Base-by-base conservation (phyloP, 2,113 vertebrate species). In the Stegostoma tigrinum region DNA sequence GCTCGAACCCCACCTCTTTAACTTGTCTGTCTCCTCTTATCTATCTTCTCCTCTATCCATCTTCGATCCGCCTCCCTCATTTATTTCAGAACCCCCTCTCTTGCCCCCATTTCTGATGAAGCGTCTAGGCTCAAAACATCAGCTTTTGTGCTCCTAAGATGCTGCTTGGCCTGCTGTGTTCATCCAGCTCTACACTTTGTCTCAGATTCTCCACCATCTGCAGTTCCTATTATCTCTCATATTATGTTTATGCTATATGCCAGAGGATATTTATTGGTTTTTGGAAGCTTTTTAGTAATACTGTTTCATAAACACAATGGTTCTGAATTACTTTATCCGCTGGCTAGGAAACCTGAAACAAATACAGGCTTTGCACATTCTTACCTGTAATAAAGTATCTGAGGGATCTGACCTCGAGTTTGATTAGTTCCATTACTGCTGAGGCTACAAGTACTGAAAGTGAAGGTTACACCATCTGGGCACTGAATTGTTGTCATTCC, bases 341-440 rank as follows among this genome's bases (percentile, higher is more conserved):
- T 67, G n/a, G 8, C 19, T 2, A 38, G 12, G 5, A 93, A 66
- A 91, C 5, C 30, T 91, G 15, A 91, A 91, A 38, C n/a, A 17
- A 91, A 61, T 30, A 61, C 4, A 0, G n/a, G 45, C 55, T 52
- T 5, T 45, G 7, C 80, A 94, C 94, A 0, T 0, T 12, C 97
- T 45, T 96, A 99, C 99, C 99, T 98, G 97, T 99, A 99, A 97
- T 99, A 99, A 23, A 99, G 98, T 61, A 99, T 98, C 97, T 99
- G 99, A 14, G 99, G 99, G 96, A 99, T 99, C 75, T 99, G 99
- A 48, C 99, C 99, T 96, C 99, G 97, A 0, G 99, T 99, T 97
- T 99, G 99, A 96, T 99, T 99, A 96, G 99, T 99, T 95, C 99
- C 99, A n/a, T 99, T 99, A 96, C 99, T 99, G 97, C 99, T 99